A percentile compares a stretch with the other conserved stretches of the same genome.
These are phyloP conservation scores for Cyclophora albipunctata DNA, from an alignment of 2,888 invertebrate genomes.

Conservation along the genomic window DNA sequence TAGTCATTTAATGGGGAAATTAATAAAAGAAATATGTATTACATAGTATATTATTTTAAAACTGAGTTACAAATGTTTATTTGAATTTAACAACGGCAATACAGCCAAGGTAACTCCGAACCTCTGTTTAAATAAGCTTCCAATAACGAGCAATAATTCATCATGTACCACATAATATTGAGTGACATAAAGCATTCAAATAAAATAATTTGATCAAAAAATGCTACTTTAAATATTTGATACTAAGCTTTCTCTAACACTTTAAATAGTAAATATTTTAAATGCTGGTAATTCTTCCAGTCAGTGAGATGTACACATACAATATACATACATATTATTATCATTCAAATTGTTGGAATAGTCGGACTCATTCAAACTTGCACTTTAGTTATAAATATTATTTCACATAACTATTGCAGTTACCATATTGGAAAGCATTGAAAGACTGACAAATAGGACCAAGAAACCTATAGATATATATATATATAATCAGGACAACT, in stretches of 20 bases:
- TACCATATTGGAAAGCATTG: too few species aligned
- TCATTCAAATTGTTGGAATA: conserved; percentile 1
- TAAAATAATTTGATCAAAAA: conserved; percentile 70
- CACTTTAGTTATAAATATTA: conserved; percentile 31
- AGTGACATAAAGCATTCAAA: conserved; percentile 65
- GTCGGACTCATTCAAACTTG: conserved; percentile 47
- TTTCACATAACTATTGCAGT: too few species aligned
- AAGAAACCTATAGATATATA: background rate
- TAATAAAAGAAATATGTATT: conserved; percentile 46
- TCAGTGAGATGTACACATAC: conserved; percentile 32
- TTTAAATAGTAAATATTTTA: conserved; percentile 67
- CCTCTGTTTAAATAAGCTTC: conserved; percentile 47
- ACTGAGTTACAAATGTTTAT: conserved; percentile 70
- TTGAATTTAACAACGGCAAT: conserved; percentile 58
- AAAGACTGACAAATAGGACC: background rate
- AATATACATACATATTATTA: conserved; percentile 5
- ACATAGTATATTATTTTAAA: conserved; percentile 73
- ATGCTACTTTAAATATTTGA: conserved; percentile 65
- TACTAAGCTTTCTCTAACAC: conserved; percentile 65
- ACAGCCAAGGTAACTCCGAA: conserved; percentile 53
- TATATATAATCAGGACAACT: conserved; percentile 1
- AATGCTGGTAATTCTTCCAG: conserved; percentile 66
- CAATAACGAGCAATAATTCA: conserved; percentile 55
- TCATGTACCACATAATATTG: conserved; percentile 60
- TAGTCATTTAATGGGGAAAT: conserved; percentile 8